These are phyloP conservation scores for Pocillopora verrucosa DNA, from an alignment of 64 coral and sea anemone species.

Conservation along the genomic window DNA sequence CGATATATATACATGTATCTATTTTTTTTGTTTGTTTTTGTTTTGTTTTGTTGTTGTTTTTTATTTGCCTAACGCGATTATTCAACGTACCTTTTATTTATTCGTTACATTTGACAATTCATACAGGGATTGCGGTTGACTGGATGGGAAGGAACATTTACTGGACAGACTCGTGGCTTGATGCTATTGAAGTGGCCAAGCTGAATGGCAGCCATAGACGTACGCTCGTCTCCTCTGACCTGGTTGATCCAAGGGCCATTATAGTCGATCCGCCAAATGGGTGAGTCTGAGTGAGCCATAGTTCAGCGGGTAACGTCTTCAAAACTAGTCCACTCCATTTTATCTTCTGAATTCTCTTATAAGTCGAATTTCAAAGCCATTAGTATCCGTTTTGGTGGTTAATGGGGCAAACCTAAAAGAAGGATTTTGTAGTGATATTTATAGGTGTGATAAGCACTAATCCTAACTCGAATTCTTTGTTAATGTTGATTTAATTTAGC, in stretches of 20 bases:
- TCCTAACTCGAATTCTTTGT: no score
- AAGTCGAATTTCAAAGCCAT: no score
- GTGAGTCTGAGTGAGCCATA: constrained; percentile 40
- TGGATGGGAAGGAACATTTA: constrained; percentile 95
- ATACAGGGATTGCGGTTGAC: constrained; percentile 85
- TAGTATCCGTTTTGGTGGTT: no score
- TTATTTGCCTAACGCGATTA: neutral
- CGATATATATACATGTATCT: no score
- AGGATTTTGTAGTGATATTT: no score
- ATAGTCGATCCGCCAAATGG: constrained; percentile 85
- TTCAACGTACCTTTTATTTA: neutral
- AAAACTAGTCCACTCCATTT: no score
- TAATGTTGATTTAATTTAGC: no score
- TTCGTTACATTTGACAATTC: neutral
- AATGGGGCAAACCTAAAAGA: no score
- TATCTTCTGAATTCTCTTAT: no score
- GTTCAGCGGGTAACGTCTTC: neutral
- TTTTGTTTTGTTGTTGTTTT: neutral
- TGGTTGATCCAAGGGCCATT: constrained; percentile 83
- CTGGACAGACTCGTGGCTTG: constrained; percentile 88
- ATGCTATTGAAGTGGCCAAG: constrained; percentile 78
- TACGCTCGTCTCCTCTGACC: constrained; percentile 63
- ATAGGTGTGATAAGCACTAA: no score
- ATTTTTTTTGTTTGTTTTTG: no score
- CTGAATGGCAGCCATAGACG: constrained; percentile 72